phyloP scores from a whole-genome alignment of 1,140 invertebrate species.

The Drusus annulatus region DNA sequence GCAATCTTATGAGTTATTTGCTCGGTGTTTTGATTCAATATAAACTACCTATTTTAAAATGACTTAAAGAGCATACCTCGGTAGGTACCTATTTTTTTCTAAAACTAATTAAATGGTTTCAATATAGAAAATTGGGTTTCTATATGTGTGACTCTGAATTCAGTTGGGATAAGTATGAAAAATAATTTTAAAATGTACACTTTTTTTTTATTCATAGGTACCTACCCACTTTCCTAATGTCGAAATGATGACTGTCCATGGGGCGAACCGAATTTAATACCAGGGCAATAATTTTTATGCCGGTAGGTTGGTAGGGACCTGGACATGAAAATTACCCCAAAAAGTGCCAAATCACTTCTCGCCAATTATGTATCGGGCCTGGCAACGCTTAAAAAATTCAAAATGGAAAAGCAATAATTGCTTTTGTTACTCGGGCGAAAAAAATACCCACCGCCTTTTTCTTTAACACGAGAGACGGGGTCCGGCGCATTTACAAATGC shows the following conservation, averaged over 20 bases:
- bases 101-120: too few relatives aligned
- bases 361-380: slow-evolving; percentile 41
- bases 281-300: slow-evolving; percentile 21
- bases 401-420: slow-evolving; percentile 49
- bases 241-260: slow-evolving; percentile 21
- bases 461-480: slow-evolving; percentile 28
- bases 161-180: too few relatives aligned
- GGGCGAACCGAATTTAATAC: slow-evolving; percentile 27
- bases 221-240: slow-evolving; percentile 23
- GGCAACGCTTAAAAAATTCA: slow-evolving; percentile 35
- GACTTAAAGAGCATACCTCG: too few relatives aligned
- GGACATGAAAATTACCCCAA: slow-evolving; percentile 48
- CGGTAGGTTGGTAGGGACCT: not conserved
- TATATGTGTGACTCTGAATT: too few relatives aligned
- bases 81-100: too few relatives aligned
- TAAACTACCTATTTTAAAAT: too few relatives aligned
- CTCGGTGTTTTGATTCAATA: too few relatives aligned
- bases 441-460: slow-evolving; percentile 25
- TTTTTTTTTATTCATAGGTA: too few relatives aligned
- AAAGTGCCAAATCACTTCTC: slow-evolving; percentile 44
- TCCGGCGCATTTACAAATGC: slow-evolving; percentile 49
- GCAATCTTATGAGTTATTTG: too few relatives aligned
- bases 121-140: too few relatives aligned
- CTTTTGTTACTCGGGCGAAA: slow-evolving; percentile 31
- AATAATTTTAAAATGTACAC: too few relatives aligned